Conservation (phyloP, 2,797 vertebrate species). For the Mormyrus proboscirostris region DNA sequence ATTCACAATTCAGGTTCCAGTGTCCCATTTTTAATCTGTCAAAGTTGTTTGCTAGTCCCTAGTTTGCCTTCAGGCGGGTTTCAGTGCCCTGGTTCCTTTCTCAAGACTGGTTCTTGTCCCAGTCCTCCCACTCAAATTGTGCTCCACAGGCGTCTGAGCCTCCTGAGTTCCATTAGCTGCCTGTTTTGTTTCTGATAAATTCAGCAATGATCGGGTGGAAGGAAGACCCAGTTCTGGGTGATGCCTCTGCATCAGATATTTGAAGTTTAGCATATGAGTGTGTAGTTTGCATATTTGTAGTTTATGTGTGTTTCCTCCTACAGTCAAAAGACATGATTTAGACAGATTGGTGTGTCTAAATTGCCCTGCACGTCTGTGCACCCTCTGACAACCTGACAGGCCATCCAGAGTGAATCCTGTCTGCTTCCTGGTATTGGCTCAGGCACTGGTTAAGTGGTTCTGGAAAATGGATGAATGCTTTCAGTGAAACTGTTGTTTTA, state of each 20-base stretch:
- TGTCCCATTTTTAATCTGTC: neutral
- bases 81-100: neutral
- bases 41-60: neutral
- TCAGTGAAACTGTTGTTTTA: neutral
- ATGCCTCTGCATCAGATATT: neutral
- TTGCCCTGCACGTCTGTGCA: neutral
- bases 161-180: neutral
- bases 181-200: neutral
- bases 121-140: neutral
- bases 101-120: neutral
- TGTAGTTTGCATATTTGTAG: no score
- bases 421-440: neutral
- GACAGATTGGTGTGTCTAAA: neutral
- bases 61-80: neutral
- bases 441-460: neutral
- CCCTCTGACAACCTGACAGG: neutral
- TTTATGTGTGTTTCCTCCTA: no score
- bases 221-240: neutral
- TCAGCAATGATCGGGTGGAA: neutral
- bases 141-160: neutral
- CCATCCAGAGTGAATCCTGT: neutral
- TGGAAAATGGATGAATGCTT: neutral
- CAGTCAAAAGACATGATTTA: neutral
- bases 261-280: no score
- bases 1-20: neutral